A percentile compares a stretch with the other conserved stretches of the same genome.
These are phyloP conservation scores for Helostoma temminkii DNA, from an alignment of 2,797 vertebrate genomes.

Conservation along the genomic window DNA sequence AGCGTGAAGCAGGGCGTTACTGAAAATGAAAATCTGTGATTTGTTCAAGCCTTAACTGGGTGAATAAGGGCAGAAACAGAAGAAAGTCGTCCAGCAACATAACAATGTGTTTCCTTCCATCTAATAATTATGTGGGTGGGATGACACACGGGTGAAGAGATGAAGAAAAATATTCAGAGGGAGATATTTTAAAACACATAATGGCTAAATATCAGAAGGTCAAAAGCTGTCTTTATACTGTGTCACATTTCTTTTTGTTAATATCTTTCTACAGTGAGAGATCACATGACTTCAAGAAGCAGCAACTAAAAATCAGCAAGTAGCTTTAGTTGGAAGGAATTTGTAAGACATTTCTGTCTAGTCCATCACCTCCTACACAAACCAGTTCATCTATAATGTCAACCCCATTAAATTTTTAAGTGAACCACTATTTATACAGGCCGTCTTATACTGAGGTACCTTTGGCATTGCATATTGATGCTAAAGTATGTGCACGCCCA, in stretches of 20 bases:
- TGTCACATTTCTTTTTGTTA: constrained; percentile 49
- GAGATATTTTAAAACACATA: constrained; percentile 39
- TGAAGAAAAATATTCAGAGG: constrained; percentile 14
- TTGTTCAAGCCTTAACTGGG: neutral
- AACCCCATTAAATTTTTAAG: too few species aligned
- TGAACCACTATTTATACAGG: too few species aligned
- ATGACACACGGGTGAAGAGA: constrained; percentile 36
- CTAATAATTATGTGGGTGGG: constrained; percentile 48
- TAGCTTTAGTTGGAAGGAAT: neutral
- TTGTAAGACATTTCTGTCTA: neutral
- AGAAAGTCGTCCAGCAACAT: constrained; percentile 9
- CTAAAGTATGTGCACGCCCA: too few species aligned
- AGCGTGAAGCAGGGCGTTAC: constrained; percentile 1
- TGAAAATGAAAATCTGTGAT: constrained; percentile 26
- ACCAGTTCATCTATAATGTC: too few species aligned
- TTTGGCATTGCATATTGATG: too few species aligned
- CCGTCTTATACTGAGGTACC: too few species aligned
- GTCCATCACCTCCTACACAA: too few species aligned
- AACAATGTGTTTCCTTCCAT: constrained; percentile 22
- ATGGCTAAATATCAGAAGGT: constrained; percentile 64
- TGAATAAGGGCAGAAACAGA: constrained; percentile 1
- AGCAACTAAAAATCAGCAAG: constrained; percentile 23
- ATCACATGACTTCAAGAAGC: constrained; percentile 56
- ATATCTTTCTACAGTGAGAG: constrained; percentile 52
- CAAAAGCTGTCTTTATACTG: constrained; percentile 48